phyloP scores from a whole-genome alignment of 2,888 invertebrate genomes.

The Xestia sexstrigata region DNA sequence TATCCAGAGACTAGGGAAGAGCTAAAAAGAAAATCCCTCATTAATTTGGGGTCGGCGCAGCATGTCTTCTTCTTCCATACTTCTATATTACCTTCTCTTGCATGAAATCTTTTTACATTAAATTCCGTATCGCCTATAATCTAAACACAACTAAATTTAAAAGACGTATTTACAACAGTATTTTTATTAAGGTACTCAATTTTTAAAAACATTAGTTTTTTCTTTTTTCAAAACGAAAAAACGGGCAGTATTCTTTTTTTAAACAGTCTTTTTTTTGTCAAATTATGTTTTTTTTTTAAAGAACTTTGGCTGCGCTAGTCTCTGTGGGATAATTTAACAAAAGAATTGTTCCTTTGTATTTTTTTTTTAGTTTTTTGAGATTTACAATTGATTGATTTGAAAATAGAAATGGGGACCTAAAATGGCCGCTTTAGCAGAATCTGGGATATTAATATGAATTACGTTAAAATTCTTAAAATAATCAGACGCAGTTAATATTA shows the following conservation, averaged over 20 bases:
- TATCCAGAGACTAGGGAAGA: too few species aligned
- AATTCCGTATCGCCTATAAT: conserved; percentile 41
- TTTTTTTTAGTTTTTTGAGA: conserved; percentile 17
- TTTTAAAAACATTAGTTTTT: conserved; percentile 8
- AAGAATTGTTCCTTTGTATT: neutral
- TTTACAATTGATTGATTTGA: conserved; percentile 27
- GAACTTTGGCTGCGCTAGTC: conserved; percentile 61
- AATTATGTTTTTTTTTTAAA: conserved; percentile 29
- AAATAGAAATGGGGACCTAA: neutral
- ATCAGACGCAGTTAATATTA: too few species aligned
- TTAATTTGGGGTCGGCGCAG: too few species aligned
- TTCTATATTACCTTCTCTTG: conserved; percentile 30
- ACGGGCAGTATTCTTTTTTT: conserved; percentile 66
- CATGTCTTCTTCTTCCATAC: too few species aligned
- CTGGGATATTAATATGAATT: neutral
- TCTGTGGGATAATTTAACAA: conserved; percentile 33
- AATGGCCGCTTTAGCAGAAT: neutral
- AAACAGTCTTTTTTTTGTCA: conserved; percentile 69
- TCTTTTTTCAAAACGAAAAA: conserved; percentile 42
- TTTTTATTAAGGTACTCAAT: neutral
- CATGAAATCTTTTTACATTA: conserved; percentile 22
- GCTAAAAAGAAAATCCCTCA: too few species aligned
- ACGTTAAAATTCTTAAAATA: too few species aligned
- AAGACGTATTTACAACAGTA: conserved; percentile 51
- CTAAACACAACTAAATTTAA: conserved; percentile 51